These are phyloP conservation scores for Hippocampus comes DNA, from an alignment of 2,113 vertebrate genomes.

Conservation along the genomic window DNA sequence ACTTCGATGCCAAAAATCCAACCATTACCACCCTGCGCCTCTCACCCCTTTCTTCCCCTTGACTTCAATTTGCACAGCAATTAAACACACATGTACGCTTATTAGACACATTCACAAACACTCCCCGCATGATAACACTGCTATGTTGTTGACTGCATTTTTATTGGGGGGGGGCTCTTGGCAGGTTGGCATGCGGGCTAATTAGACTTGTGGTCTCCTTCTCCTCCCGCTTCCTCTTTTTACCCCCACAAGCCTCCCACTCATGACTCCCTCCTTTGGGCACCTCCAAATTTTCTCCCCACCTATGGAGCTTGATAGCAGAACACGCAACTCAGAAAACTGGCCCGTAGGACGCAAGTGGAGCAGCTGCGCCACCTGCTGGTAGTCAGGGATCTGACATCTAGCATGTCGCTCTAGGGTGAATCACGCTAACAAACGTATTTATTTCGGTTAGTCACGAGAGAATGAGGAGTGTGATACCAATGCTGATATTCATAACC, in stretches of 20 bases:
- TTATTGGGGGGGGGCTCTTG: conserved; percentile 68
- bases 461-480: no score
- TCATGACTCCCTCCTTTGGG: conserved; percentile 38
- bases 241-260: background rate
- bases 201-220: conserved; percentile 71
- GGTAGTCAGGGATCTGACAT: conserved; percentile 8
- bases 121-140: conserved; percentile 56
- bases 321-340: background rate
- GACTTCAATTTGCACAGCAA: conserved; percentile 63
- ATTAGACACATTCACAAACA: conserved; percentile 58
- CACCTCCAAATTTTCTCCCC: conserved; percentile 33
- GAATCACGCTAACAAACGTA: no score
- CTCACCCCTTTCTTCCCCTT: background rate
- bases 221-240: conserved; percentile 35
- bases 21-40: conserved; percentile 9
- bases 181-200: conserved; percentile 66
- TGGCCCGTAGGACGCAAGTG: background rate
- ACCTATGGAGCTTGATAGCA: background rate
- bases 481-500: no score
- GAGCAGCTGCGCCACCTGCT: conserved; percentile 56
- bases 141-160: conserved; percentile 72
- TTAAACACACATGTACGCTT: conserved; percentile 59
- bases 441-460: no score
- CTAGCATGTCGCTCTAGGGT: background rate
- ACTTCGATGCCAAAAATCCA: conserved; percentile 41